Evolutionary conservation across 1,140 invertebrate genomes (phyloP), one percentile per base, ranked within the genome.

Genomic region (Scaptomyza graminum): DNA sequence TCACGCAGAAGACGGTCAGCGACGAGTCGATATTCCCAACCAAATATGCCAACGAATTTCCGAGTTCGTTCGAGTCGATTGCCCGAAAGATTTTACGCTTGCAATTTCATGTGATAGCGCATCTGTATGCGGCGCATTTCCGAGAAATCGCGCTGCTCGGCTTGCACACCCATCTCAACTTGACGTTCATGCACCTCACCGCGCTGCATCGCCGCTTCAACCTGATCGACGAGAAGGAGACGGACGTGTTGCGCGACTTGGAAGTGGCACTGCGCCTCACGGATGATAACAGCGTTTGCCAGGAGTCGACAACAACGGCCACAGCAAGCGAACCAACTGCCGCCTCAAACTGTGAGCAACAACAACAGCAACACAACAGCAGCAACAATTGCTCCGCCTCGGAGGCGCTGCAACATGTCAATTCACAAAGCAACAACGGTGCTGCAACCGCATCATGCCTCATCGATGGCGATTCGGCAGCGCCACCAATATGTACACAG

Each of bases 51-150:
- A 93, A 95, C 63, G 97, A 97, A 93, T 99, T 99, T 94, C 98
- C 98, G 51, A 95, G 95, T 90, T 96, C 95, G 76, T 99, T 99
- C 93, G 97, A 98, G 93, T 95, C 95, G 87, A 97, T 98, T 92
- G 97, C 99, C 84, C 96, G 98, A 92, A 98, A 98, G 93, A 98
- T 99, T 92, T 95, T 98, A 93, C 96, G 97, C 91, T 95, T 98
- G 93, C 94, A 99, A 93, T 99, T 98, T 94, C 98, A 99, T 93
- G 97, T 99, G 90, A 94, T 99, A 94, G 97, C 98, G 91, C 98
- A 99, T 94, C 94, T 99, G 91, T 99, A 99, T 94, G 97, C 98
- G 93, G 96, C 96, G 93, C 98, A 99, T 95, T 99, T 99, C 93
- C 95, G 96, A 93, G 97, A 99, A 93, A 95, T 99, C 84, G 96